Evolutionary conservation across 2,797 vertebrate species (phyloP), one percentile per base, ranked within the genome.

Genomic region (Neosilurus mollespiculum): DNA sequence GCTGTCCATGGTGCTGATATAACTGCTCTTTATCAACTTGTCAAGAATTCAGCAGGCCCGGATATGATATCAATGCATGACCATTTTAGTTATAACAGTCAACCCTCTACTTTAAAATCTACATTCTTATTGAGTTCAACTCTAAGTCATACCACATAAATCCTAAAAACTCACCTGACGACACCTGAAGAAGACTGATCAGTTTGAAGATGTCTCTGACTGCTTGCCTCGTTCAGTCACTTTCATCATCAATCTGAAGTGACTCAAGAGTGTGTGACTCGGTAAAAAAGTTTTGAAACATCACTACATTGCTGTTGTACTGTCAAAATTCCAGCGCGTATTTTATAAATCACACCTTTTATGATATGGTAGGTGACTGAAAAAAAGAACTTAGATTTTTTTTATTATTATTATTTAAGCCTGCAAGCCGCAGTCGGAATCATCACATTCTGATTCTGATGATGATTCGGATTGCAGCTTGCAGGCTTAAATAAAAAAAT

Each of bases 1-100:
- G 78, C 89, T 91, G 90, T 91, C 90, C 88, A 20, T 80, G 88
- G 88, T 90, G 75, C 88, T 89, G 85, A 83, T 83, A 65, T 54
- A 78, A 56, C 34, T 54, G 80, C 66, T 26, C 30, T 83, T 54
- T 3, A 53, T 22, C 58, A 86, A 81, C 84, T 83, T 80, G 56
- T 14, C 71, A 67, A 30, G n/a, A 58, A 84, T 69, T 65, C 77
- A 65, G 77, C 77, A 26, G 22, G 20, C 53, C 30, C 58, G 53
- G 3, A 56, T 15, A 56, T 66, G 51, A 58, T 65, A 64, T 26
- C 51, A 64, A 61, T 43, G 5, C 61, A 26, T 78, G 24, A n/a
- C 15, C 58, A 78, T 78, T 78, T 43, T 51, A 61, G 75, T n/a
- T 77, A 24, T 26, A 64, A 22, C 58, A 67, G 34, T 67, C 59